phyloP scores from a whole-genome alignment of 2,888 invertebrate genomes.

The Hirudinaria manillensis region DNA sequence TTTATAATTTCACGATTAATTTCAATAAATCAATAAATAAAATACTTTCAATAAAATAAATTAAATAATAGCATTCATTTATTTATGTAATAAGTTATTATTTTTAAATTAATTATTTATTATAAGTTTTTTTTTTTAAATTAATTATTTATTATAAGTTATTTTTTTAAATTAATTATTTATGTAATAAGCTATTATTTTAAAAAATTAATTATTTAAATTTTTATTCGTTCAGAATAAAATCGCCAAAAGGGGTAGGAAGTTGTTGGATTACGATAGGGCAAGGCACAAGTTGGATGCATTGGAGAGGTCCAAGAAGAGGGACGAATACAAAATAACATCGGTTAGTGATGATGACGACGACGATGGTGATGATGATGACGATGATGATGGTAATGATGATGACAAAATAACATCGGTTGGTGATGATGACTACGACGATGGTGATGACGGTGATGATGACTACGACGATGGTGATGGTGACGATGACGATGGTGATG shows the following conservation, averaged over 20 bases:
- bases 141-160: no score
- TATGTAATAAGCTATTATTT: no score
- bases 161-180: no score
- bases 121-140: no score
- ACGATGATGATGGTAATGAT: background rate
- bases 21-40: no score
- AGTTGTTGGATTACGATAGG: slow-evolving; percentile 91
- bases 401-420: background rate
- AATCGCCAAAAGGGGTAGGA: slow-evolving; percentile 89
- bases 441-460: slow-evolving; percentile 2
- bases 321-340: slow-evolving; percentile 78
- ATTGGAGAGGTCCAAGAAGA: slow-evolving; percentile 74
- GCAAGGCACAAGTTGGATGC: slow-evolving; percentile 90
- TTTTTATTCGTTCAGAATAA: slow-evolving; percentile 75
- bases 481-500: slow-evolving; percentile 11
- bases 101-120: no score
- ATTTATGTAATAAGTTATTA: no score
- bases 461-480: background rate
- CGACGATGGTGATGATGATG: slow-evolving; percentile 19
- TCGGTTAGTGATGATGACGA: slow-evolving; percentile 48
- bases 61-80: no score
- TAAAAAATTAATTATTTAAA: background rate
- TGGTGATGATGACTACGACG: background rate
- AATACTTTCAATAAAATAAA: no score
- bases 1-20: no score